A percentile compares a stretch with the other conserved stretches of the same genome.
These are phyloP conservation scores for Oreochromis tanganicae DNA, from an alignment of 2,113 vertebrate species.

Conservation along the genomic window DNA sequence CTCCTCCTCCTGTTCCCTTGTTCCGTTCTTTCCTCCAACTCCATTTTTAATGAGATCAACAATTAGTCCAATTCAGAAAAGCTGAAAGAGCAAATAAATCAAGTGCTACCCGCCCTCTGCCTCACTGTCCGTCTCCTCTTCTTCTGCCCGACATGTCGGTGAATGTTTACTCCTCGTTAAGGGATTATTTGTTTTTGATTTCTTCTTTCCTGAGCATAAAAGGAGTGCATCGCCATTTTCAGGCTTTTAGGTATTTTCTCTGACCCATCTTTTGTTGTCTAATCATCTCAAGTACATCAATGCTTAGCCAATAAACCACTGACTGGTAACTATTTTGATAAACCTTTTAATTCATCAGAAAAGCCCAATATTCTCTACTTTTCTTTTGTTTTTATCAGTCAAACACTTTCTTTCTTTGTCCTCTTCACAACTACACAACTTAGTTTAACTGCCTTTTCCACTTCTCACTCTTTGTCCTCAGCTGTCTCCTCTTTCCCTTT, in stretches of 20 bases:
- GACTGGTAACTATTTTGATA: neutral
- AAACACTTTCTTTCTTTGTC: neutral
- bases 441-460: neutral
- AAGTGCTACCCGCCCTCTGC: slow-evolving; percentile 1
- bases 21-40: slow-evolving; percentile 61
- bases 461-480: neutral
- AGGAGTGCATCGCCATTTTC: neutral
- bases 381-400: neutral
- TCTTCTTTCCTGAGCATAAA: neutral
- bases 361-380: neutral
- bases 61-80: slow-evolving; percentile 76
- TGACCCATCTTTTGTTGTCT: neutral
- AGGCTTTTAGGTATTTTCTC: neutral
- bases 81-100: slow-evolving; percentile 71
- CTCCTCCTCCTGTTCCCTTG: slow-evolving; percentile 28
- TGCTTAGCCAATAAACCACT: neutral
- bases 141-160: neutral
- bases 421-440: neutral
- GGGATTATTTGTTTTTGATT: neutral
- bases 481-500: neutral
- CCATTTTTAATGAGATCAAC: slow-evolving; percentile 79
- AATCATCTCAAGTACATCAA: neutral
- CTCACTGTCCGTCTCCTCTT: neutral
- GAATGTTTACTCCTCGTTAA: neutral
- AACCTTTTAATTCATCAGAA: neutral